Conservation (phyloP, 1,140 invertebrate species). For the Trichonephila clavata region DNA sequence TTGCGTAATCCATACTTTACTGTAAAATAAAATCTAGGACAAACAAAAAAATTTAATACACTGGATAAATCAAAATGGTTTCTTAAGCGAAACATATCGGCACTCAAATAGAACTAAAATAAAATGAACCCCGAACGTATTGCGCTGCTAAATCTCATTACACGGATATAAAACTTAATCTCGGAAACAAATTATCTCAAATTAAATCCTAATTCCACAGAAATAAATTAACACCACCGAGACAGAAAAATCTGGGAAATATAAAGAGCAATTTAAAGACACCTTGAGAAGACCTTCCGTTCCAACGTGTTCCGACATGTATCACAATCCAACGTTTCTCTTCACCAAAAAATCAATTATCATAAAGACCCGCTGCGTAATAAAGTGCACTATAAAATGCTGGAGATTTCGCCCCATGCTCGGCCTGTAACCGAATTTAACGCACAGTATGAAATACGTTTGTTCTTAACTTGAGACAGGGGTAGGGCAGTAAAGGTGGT, state of each 20-base stretch:
- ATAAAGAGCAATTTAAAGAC: not conserved
- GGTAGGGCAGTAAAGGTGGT: not conserved
- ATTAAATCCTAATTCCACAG: no score
- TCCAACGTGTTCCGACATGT: not conserved
- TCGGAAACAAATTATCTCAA: no score
- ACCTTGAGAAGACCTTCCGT: not conserved
- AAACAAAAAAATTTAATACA: no score
- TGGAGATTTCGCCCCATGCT: not conserved
- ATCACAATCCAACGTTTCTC: not conserved
- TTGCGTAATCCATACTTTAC: no score
- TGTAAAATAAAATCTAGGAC: no score
- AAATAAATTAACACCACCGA: not conserved
- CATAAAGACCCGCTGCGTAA: not conserved
- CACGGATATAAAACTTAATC: no score
- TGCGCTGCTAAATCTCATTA: no score
- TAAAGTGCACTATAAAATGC: constrained; percentile 2
- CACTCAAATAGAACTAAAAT: no score
- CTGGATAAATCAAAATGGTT: no score
- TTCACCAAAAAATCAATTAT: constrained; percentile 31
- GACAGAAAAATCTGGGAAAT: not conserved
- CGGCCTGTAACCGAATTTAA: constrained; percentile 13
- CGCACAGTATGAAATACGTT: constrained; percentile 7
- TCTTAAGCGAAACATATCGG: no score
- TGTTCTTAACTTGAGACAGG: constrained; percentile 22
- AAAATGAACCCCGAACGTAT: no score